phyloP scores from a whole-genome alignment of 2,888 invertebrate species.

The Dryocosmus kuriphilus region DNA sequence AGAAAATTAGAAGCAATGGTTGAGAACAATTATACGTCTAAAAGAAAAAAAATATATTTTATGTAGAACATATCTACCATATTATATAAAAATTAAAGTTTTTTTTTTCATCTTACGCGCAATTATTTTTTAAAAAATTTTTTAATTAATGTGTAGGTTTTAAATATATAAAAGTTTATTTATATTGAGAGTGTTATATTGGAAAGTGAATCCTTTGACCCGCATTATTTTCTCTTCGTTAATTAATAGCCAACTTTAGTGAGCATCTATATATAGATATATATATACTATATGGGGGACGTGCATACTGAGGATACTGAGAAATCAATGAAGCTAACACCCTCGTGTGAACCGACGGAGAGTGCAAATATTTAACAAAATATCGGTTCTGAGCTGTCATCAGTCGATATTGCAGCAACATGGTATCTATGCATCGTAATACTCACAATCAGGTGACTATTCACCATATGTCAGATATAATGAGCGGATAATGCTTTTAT shows the following conservation, averaged over 20 bases:
- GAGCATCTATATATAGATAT: background rate
- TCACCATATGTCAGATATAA: background rate
- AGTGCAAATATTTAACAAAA: constrained; percentile 6
- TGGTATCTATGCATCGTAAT: background rate
- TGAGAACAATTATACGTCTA: too few relatives aligned
- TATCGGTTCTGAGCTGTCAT: constrained; percentile 4
- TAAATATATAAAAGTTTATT: too few relatives aligned
- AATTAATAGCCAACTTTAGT: background rate
- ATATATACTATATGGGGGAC: background rate
- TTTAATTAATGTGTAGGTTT: too few relatives aligned
- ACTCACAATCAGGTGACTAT: background rate
- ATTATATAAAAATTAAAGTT: too few relatives aligned
- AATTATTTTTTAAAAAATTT: too few relatives aligned
- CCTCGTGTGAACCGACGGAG: constrained; percentile 6
- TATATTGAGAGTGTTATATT: background rate
- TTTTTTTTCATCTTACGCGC: too few relatives aligned
- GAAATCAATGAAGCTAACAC: constrained; percentile 23
- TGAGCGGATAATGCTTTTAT: too few relatives aligned
- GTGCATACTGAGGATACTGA: background rate
- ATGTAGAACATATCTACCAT: too few relatives aligned
- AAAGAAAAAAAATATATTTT: too few relatives aligned
- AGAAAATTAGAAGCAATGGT: too few relatives aligned
- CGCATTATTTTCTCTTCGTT: background rate
- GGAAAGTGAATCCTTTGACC: background rate
- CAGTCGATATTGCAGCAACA: constrained; percentile 2